These are phyloP conservation scores for Oreonectes daqikongensis DNA, from an alignment of 2,797 vertebrate species.

Conservation along the genomic window DNA sequence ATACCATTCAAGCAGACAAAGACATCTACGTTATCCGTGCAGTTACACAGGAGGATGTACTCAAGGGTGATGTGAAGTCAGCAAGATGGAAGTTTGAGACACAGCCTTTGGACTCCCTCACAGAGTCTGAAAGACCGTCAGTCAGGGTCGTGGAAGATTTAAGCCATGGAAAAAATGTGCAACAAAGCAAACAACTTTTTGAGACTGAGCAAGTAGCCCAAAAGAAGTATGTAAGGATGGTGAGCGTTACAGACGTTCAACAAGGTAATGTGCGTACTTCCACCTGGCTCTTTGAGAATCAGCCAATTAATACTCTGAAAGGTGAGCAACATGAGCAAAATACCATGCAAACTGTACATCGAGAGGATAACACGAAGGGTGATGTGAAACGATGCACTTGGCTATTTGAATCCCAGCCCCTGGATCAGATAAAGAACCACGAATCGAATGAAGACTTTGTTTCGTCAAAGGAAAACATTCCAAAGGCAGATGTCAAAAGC, in stretches of 20 bases:
- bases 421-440: slow-evolving; percentile 84
- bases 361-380: slow-evolving; percentile 87
- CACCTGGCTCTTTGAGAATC: slow-evolving; percentile 93
- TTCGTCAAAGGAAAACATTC: slow-evolving; percentile 78
- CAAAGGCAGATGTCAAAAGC: slow-evolving; percentile 86
- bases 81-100: slow-evolving; percentile 93
- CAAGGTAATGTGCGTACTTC: slow-evolving; percentile 89
- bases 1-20: slow-evolving; percentile 85
- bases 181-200: slow-evolving; percentile 82
- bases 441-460: slow-evolving; percentile 56
- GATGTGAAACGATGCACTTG: slow-evolving; percentile 92
- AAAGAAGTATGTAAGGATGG: slow-evolving; percentile 84
- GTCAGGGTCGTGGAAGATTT: slow-evolving; percentile 82
- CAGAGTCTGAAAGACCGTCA: slow-evolving; percentile 64
- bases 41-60: slow-evolving; percentile 91
- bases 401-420: slow-evolving; percentile 89
- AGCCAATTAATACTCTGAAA: slow-evolving; percentile 84
- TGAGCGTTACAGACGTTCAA: slow-evolving; percentile 90
- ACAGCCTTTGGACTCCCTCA: slow-evolving; percentile 84
- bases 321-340: slow-evolving; percentile 78
- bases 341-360: slow-evolving; percentile 81
- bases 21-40: slow-evolving; percentile 90
- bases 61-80: slow-evolving; percentile 86
- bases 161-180: slow-evolving; percentile 84
- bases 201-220: slow-evolving; percentile 78